A percentile compares a stretch with the other conserved stretches of the same genome.
These are phyloP conservation scores for Microdon myrmicae DNA, from an alignment of 2,888 invertebrate species.

Conservation along the genomic window DNA sequence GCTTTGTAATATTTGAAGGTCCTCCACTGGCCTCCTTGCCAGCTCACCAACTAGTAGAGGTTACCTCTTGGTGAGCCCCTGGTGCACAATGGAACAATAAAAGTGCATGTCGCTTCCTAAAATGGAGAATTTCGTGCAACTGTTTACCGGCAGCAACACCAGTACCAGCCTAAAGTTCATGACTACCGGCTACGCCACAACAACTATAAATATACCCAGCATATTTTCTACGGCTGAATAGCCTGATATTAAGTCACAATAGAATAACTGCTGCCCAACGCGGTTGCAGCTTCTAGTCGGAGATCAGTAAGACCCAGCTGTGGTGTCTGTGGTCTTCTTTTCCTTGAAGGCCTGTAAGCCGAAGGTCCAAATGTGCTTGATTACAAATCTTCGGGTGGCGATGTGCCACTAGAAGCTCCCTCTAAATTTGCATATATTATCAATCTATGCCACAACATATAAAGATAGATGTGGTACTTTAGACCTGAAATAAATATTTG, in stretches of 20 bases:
- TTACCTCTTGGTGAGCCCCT: conserved; percentile 5
- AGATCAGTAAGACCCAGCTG: conserved; percentile 39
- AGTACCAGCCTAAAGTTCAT: conserved; percentile 49
- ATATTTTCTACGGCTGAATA: conserved; percentile 35
- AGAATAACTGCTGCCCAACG: conserved; percentile 27
- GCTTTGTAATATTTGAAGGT: conserved; percentile 35
- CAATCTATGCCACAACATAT: too few relatives aligned
- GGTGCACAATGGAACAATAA: conserved; percentile 50
- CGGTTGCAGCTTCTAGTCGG: conserved; percentile 3
- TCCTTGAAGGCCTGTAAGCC: neutral
- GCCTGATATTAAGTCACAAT: conserved; percentile 42
- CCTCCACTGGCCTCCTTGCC: conserved; percentile 20
- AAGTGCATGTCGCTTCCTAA: conserved; percentile 51
- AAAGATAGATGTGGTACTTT: too few relatives aligned
- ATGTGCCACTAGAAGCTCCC: too few relatives aligned
- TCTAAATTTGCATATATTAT: too few relatives aligned
- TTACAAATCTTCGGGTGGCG: too few relatives aligned
- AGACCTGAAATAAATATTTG: too few relatives aligned
- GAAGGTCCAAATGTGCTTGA: too few relatives aligned
- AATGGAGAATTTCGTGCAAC: conserved; percentile 53
- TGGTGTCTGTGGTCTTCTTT: conserved; percentile 3
- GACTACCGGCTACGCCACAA: conserved; percentile 35
- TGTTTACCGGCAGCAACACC: conserved; percentile 45
- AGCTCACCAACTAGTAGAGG: too few relatives aligned
- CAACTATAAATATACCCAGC: conserved; percentile 38